These are phyloP conservation scores for Rapana venosa DNA, from an alignment of 2,888 invertebrate species.

Conservation along the genomic window DNA sequence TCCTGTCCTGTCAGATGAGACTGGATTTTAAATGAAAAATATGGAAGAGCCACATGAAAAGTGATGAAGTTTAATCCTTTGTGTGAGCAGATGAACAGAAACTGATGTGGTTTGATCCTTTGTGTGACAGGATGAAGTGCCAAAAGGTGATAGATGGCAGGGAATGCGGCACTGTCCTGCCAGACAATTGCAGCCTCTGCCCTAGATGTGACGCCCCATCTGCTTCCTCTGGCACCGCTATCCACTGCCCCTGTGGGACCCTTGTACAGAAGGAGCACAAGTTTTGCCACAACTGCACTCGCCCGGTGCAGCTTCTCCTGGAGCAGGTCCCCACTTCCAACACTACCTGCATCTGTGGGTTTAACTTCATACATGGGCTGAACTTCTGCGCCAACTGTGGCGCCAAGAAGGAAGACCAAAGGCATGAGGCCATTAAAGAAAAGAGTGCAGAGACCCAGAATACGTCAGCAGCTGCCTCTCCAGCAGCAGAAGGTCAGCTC, in stretches of 20 bases:
- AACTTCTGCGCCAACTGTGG: neutral
- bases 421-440: no score
- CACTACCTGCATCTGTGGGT: neutral
- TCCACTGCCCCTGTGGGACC: neutral
- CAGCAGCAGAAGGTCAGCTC: neutral
- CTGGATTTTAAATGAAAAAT: no score
- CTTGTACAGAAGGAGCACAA: neutral
- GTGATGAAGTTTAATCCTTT: no score
- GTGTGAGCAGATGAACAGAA: neutral
- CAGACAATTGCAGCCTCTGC: neutral
- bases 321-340: neutral
- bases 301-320: neutral
- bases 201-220: neutral
- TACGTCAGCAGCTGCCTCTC: neutral
- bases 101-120: neutral
- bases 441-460: neutral
- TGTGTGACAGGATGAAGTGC: conserved; percentile 12
- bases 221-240: neutral
- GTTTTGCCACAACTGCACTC: neutral
- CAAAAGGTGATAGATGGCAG: neutral
- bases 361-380: neutral
- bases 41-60: no score
- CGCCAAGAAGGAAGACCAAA: neutral
- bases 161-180: neutral
- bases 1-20: no score